Evolutionary conservation across 2,888 invertebrate genomes (phyloP).

Genomic region (Lomographa bimaculata): DNA sequence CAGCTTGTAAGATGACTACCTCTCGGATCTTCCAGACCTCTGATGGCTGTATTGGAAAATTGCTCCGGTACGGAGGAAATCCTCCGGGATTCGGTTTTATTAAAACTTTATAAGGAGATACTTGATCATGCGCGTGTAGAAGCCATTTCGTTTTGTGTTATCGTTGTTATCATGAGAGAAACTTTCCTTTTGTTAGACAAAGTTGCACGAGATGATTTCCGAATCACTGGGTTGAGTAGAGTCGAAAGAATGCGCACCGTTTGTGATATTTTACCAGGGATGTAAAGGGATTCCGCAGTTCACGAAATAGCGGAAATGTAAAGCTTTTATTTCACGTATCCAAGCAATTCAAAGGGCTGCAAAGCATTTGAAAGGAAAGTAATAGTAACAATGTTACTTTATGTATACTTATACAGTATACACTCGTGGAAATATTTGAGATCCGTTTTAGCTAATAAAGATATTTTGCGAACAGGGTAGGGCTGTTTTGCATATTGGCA

Average conservation of each 20-base stretch:
- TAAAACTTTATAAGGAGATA: constrained; percentile 59
- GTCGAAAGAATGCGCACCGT: constrained; percentile 68
- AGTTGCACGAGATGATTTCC: constrained; percentile 66
- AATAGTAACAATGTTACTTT: constrained; percentile 29
- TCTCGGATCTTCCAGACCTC: constrained; percentile 62
- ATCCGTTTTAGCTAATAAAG: constrained; percentile 31
- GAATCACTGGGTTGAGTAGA: constrained; percentile 53
- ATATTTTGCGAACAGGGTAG: constrained; percentile 35
- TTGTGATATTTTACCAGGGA: constrained; percentile 73
- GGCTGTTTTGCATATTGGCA: constrained; percentile 74
- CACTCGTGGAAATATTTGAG: too few relatives aligned
- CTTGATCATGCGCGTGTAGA: constrained; percentile 45
- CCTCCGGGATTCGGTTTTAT: constrained; percentile 67
- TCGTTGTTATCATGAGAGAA: constrained; percentile 41
- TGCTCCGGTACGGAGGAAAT: constrained; percentile 59
- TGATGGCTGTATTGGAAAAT: constrained; percentile 78
- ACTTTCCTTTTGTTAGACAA: constrained; percentile 33
- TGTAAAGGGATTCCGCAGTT: constrained; percentile 66
- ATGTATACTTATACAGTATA: too few relatives aligned
- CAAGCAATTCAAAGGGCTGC: constrained; percentile 69
- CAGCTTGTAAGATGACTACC: constrained; percentile 75
- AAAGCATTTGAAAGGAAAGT: constrained; percentile 52
- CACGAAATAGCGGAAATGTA: constrained; percentile 70
- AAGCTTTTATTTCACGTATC: constrained; percentile 65
- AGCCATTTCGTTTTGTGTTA: constrained; percentile 42